Evolutionary conservation across 2,888 invertebrate species (phyloP).

Genomic region (Brenthis hecate): DNA sequence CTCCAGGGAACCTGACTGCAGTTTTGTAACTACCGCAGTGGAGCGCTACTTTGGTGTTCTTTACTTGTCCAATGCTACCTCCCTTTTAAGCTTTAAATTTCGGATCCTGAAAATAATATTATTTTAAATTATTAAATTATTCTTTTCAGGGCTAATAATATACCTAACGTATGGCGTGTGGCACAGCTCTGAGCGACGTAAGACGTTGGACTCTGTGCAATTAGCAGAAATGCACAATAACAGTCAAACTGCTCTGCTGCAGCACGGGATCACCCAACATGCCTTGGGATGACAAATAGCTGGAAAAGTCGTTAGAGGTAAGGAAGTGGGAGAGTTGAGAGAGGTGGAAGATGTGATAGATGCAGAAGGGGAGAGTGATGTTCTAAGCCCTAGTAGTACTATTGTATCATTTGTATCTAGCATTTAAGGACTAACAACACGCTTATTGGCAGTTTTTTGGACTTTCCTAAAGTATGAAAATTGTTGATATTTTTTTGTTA

Average conservation of each 20-base stretch:
- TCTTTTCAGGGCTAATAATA: slow-evolving; percentile 84
- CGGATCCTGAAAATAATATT: too few species aligned
- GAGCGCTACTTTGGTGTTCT: too few species aligned
- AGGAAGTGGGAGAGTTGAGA: background rate
- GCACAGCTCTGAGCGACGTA: slow-evolving; percentile 83
- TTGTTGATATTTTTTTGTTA: too few species aligned
- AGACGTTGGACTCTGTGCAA: slow-evolving; percentile 53
- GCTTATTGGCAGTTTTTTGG: too few species aligned
- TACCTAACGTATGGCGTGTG: slow-evolving; percentile 89
- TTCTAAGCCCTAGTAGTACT: slow-evolving; percentile 59
- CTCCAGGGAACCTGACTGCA: too few species aligned
- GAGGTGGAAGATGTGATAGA: background rate
- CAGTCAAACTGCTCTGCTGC: slow-evolving; percentile 66
- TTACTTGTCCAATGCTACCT: too few species aligned
- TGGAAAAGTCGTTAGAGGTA: background rate
- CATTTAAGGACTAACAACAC: slow-evolving; percentile 46
- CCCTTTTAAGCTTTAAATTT: too few species aligned
- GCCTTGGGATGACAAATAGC: slow-evolving; percentile 62
- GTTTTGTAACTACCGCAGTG: too few species aligned
- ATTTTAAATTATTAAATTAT: too few species aligned
- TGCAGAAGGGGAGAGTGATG: slow-evolving; percentile 16
- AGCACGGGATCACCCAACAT: slow-evolving; percentile 53
- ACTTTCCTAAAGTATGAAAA: too few species aligned
- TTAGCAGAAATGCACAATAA: slow-evolving; percentile 64
- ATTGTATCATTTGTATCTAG: slow-evolving; percentile 69